Conservation (phyloP, 1,140 invertebrate species). For the Drosophila ercepeae region DNA sequence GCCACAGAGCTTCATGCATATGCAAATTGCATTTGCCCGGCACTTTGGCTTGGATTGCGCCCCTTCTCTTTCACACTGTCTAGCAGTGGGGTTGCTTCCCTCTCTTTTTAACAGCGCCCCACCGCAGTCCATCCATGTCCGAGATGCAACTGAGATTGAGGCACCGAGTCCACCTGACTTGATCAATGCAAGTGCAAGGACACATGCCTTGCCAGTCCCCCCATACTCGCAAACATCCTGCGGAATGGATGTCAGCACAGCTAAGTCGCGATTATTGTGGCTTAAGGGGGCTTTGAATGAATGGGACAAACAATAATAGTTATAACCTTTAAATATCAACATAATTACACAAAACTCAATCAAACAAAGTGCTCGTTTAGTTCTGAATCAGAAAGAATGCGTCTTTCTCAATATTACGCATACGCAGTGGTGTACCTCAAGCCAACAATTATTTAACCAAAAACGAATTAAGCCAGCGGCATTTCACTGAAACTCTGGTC, state of each 20-base stretch:
- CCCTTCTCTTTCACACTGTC: background rate
- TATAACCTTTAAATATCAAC: no score
- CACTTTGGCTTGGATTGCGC: slow-evolving; percentile 17
- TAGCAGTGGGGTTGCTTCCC: background rate
- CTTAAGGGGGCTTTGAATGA: no score
- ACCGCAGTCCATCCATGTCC: slow-evolving; percentile 20
- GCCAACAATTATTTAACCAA: background rate
- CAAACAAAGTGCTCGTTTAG: background rate
- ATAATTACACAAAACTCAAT: no score
- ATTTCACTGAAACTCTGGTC: background rate
- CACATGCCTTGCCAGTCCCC: background rate
- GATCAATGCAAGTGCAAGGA: slow-evolving; percentile 40
- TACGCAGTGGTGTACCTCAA: background rate
- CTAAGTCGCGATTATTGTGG: background rate
- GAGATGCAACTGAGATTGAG: slow-evolving; percentile 48
- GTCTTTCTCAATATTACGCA: background rate
- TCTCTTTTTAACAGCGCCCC: background rate
- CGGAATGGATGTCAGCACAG: background rate
- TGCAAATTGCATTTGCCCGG: slow-evolving; percentile 74
- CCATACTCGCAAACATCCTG: background rate
- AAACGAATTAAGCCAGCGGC: background rate
- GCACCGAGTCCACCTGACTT: slow-evolving; percentile 30
- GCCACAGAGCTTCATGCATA: slow-evolving; percentile 78
- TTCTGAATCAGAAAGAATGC: background rate
- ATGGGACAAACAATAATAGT: no score